Conservation (phyloP, 1,140 invertebrate species). For the Lepidotrigona ventralis region DNA sequence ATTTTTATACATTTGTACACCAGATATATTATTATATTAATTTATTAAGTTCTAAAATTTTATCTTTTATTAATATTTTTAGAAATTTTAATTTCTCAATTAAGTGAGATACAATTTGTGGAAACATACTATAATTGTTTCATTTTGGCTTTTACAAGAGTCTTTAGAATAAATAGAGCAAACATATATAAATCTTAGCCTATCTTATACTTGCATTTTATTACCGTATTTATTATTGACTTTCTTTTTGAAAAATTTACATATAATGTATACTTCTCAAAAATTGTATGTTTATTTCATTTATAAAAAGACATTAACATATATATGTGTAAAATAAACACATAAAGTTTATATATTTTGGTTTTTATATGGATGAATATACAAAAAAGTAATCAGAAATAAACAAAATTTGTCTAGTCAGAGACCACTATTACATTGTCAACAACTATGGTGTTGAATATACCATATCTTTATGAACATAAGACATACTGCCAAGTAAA, state of each 20-base stretch:
- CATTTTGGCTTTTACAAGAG: background rate
- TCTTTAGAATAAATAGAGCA: constrained; percentile 32
- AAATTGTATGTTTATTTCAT: constrained; percentile 6
- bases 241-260: background rate
- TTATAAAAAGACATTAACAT: constrained; percentile 28
- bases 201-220: constrained; percentile 20
- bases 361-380: constrained; percentile 16
- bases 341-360: constrained; percentile 12
- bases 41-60: constrained; percentile 29
- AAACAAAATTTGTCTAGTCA: constrained; percentile 18
- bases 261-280: constrained; percentile 13
- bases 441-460: background rate
- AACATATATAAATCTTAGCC: constrained; percentile 14
- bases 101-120: constrained; percentile 6
- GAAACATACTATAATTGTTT: constrained; percentile 6
- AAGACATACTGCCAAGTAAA: constrained; percentile 36
- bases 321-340: constrained; percentile 9
- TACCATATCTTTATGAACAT: background rate
- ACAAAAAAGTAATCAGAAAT: background rate
- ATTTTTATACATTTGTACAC: constrained; percentile 59
- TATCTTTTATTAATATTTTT: background rate
- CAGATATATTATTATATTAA: constrained; percentile 38
- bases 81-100: background rate
- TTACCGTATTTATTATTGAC: constrained; percentile 19
- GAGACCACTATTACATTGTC: constrained; percentile 21